A percentile compares a stretch with the other conserved stretches of the same genome.
Evolutionary conservation across 2,113 vertebrate species (phyloP).

Genomic region (Potamarius usumacintae): DNA sequence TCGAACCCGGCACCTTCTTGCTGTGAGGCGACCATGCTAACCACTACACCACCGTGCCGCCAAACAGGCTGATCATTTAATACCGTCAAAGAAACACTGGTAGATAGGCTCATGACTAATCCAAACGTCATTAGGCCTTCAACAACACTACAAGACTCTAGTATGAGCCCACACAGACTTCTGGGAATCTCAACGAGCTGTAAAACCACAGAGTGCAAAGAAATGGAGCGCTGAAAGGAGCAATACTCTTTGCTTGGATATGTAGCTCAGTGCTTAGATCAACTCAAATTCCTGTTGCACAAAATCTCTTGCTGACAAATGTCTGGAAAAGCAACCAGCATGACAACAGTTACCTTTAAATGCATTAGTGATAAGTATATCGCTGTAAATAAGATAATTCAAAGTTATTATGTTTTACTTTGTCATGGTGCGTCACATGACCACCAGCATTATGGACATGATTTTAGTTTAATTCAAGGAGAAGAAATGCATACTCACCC

Average conservation of each 20-base stretch:
- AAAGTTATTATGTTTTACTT: background rate
- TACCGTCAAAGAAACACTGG: slow-evolving; percentile 20
- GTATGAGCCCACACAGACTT: slow-evolving; percentile 35
- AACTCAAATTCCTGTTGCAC: background rate
- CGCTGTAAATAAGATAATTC: background rate
- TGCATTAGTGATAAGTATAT: background rate
- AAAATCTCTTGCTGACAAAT: background rate
- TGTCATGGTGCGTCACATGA: background rate
- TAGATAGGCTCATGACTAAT: background rate
- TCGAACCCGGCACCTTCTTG: too few species aligned
- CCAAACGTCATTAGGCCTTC: slow-evolving; percentile 22
- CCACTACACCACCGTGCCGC: too few species aligned
- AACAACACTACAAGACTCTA: slow-evolving; percentile 22
- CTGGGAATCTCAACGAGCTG: slow-evolving; percentile 37
- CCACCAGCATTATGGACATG: background rate
- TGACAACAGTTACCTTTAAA: background rate
- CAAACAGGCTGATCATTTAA: slow-evolving; percentile 1
- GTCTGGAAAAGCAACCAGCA: background rate
- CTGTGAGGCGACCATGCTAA: too few species aligned
- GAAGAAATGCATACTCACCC: background rate
- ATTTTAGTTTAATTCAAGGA: background rate
- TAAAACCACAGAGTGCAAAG: slow-evolving; percentile 20
- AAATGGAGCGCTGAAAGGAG: slow-evolving; percentile 26
- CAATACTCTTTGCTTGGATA: slow-evolving; percentile 27
- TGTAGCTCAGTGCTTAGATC: slow-evolving; percentile 10